Evolutionary conservation across 1,140 invertebrate species (phyloP).

Genomic region (Bombus waltoni): DNA sequence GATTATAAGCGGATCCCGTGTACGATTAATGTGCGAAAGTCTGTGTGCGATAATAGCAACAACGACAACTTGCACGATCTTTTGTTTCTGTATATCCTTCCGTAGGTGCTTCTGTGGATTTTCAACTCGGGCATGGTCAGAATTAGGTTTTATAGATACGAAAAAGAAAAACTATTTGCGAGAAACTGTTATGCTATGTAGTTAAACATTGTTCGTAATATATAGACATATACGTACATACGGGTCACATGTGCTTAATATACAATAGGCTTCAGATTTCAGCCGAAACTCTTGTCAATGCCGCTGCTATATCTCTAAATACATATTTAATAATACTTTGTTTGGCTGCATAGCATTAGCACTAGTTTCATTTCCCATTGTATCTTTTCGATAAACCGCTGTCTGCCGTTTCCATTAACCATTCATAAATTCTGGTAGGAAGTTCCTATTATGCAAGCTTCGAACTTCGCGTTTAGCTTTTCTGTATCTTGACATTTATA

Average conservation of each 20-base stretch:
- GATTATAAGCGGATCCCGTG: too few species aligned
- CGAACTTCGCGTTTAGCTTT: background rate
- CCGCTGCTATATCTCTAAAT: background rate
- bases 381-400: background rate
- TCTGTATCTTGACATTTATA: background rate
- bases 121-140: too few species aligned
- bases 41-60: too few species aligned
- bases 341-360: background rate
- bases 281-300: background rate
- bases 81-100: too few species aligned
- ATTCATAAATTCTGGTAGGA: background rate
- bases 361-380: slow-evolving; percentile 32
- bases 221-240: background rate
- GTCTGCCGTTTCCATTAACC: background rate
- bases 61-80: too few species aligned
- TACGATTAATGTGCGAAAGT: too few species aligned
- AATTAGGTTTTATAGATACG: too few species aligned
- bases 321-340: slow-evolving; percentile 25
- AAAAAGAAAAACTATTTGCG: too few species aligned
- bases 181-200: too few species aligned
- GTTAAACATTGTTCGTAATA: too few species aligned
- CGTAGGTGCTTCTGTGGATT: too few species aligned
- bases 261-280: slow-evolving; percentile 23
- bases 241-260: background rate
- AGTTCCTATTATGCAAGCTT: slow-evolving; percentile 7